phyloP scores from a whole-genome alignment of 1,140 invertebrate species.

The Oppia nitens region DNA sequence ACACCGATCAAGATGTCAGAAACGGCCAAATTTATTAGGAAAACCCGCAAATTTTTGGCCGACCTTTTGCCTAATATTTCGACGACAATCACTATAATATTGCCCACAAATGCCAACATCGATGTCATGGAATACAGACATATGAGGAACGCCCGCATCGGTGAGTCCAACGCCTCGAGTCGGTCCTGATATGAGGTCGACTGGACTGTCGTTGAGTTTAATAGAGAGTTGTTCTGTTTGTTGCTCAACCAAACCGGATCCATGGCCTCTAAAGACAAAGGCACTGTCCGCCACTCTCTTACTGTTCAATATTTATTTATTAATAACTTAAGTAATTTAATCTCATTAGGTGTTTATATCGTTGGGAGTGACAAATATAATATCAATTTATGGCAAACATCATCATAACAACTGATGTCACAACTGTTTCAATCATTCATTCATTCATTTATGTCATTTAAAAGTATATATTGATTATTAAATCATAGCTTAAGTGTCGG shows the following conservation, averaged over 20 bases:
- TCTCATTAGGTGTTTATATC: too few relatives aligned
- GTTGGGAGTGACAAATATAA: too few relatives aligned
- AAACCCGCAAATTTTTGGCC: conserved; percentile 26
- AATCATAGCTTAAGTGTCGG: too few relatives aligned
- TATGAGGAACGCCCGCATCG: conserved; percentile 25
- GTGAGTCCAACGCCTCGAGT: conserved; percentile 16
- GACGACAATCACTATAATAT: conserved; percentile 29
- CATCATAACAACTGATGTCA: too few relatives aligned
- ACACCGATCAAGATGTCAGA: conserved; percentile 32
- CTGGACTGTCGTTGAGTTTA: neutral
- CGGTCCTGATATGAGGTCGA: neutral
- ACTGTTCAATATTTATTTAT: too few relatives aligned
- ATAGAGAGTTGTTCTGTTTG: neutral
- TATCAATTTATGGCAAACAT: too few relatives aligned
- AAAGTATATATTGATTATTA: too few relatives aligned
- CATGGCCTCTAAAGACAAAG: neutral
- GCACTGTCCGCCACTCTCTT: too few relatives aligned
- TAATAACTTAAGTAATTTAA: too few relatives aligned
- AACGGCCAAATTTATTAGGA: conserved; percentile 31
- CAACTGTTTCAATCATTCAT: too few relatives aligned
- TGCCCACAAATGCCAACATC: conserved; percentile 26
- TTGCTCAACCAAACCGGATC: conserved; percentile 9
- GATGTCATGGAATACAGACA: conserved; percentile 28
- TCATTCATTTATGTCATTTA: too few relatives aligned
- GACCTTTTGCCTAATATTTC: conserved; percentile 27